Evolutionary conservation across 1,140 invertebrate species (phyloP).

Genomic region (Branchinecta lynchi): DNA sequence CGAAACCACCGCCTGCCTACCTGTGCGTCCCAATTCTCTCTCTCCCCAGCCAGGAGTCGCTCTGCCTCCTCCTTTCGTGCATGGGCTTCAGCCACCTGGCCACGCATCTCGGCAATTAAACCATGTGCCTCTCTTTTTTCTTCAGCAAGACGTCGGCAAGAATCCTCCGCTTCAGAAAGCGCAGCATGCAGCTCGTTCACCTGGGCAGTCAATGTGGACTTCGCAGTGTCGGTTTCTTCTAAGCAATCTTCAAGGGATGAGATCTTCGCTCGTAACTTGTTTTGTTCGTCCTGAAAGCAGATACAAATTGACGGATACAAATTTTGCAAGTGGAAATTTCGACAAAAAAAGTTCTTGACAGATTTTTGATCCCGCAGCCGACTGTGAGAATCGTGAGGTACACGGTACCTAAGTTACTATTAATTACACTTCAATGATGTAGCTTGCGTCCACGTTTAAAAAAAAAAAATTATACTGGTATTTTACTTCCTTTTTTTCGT

Average conservation of each 20-base stretch:
- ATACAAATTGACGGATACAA: slow-evolving; percentile 5
- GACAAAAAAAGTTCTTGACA: too few species aligned
- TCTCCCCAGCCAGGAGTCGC: slow-evolving; percentile 41
- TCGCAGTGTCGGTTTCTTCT: slow-evolving; percentile 60
- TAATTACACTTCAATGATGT: too few species aligned
- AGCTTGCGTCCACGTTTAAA: too few species aligned
- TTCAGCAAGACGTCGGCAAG: slow-evolving; percentile 54
- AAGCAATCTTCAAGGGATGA: slow-evolving; percentile 24
- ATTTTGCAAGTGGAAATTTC: neutral
- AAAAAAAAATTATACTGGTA: too few species aligned
- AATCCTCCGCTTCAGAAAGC: slow-evolving; percentile 49
- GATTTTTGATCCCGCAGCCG: too few species aligned
- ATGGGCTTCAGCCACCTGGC: slow-evolving; percentile 44
- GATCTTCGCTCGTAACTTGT: slow-evolving; percentile 13
- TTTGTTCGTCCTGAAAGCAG: neutral
- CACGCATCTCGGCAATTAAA: slow-evolving; percentile 46
- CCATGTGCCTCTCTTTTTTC: slow-evolving; percentile 54
- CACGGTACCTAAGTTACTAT: too few species aligned
- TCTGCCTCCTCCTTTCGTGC: slow-evolving; percentile 38
- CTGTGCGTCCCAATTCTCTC: slow-evolving; percentile 41
- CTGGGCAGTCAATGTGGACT: slow-evolving; percentile 57
- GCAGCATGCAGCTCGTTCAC: slow-evolving; percentile 54
- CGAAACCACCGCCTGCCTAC: slow-evolving; percentile 23
- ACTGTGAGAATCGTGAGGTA: too few species aligned
- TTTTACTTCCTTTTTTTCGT: too few species aligned